Evolutionary conservation across 1,140 invertebrate species (phyloP), one percentile per base, ranked within the genome.

Genomic region (Whitmania pigra): DNA sequence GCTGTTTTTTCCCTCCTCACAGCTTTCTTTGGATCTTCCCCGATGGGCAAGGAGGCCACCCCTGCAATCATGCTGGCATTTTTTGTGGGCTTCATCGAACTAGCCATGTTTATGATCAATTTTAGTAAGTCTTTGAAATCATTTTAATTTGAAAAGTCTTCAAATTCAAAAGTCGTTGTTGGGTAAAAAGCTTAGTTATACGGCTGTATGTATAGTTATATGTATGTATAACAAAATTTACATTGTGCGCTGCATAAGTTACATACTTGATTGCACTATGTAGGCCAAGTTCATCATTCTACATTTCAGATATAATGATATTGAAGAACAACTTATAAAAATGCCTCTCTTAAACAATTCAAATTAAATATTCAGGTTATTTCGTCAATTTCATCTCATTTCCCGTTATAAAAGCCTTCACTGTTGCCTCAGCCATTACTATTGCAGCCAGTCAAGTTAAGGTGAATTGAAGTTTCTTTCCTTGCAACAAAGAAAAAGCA

Each of bases 341-440:
- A n/a, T n/a, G n/a, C 6, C 2, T 36, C 6, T 36, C 31, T 36
- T 36, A 36, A 36, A 36, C 31, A 36, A 3, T 36, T 36, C 6
- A 36, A 36, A 36, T 6, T 67, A 71, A n/a, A 60, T 55, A 75
- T 78, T 9, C 82, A 93, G 92, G 93, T 76, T 92, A 95, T 73
- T 84, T 96, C 27, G 89, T 95, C 67, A 92, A 94, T 81, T 96
- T 94, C 80, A 94, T 97, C 78, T 94, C 92, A 0, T 87, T 90
- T 60, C 91, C 93, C 5, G 91, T 93, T 0, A 89, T 92, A 29
- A 88, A 87, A 71, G 90, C 90, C 1, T 93, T 93, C 77, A 92
- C 90, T 15, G 89, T 90, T 9, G 90, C 91, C 0, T 94, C 93
- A 0, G 92, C 93, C 20, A 86, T 96, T 13, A 94, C 93, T 66